Evolutionary conservation across 2,888 invertebrate species (phyloP), one percentile per base, ranked within the genome.

Genomic region (Noctuana brunneofusca): DNA sequence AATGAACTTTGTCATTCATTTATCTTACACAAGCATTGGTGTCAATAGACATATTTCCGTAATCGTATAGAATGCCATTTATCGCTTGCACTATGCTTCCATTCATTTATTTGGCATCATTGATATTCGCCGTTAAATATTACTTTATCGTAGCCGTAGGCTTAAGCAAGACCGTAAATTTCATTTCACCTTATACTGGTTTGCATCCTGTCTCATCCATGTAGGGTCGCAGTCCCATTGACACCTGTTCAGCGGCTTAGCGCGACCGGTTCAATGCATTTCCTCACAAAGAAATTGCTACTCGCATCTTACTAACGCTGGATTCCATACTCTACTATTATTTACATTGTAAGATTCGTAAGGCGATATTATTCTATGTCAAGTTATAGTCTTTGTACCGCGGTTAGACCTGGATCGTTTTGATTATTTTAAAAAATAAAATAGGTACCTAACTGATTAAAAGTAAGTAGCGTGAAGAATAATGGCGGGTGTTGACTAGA

Each of bases 131-230:
- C 78, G 79, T 83, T 84, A 80, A 83, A 83, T 79, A 73, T 75
- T 78, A 76, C 77, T 83, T 79, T 82, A 82, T 79, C 68, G 75
- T 69, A 72, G 69, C 71, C 76, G 75, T 74, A 74, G 71, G 63
- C 65, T 65, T 64, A 67, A 71, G 73, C 70, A 68, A 74, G 78
- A 74, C 73, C 75, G 83, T 85, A 86, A 85, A 84, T 86, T 86
- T 83, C 69, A 84, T 86, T 86, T 83, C 69, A 79, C 75, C 81
- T 80, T 82, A 83, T 83, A 81, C 84, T 78, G 79, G 81, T 80
- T 80, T 80, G 78, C 74, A 75, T 77, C 75, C 76, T 80, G 84
- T 81, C 84, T 78, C 76, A 68, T 74, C 81, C 81, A 75, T 81
- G 78, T 80, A 81, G 68, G 80, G 80, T 70, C 72, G 65, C 71